phyloP scores from a whole-genome alignment of 1,140 invertebrate species.

The Nomia melanderi region DNA sequence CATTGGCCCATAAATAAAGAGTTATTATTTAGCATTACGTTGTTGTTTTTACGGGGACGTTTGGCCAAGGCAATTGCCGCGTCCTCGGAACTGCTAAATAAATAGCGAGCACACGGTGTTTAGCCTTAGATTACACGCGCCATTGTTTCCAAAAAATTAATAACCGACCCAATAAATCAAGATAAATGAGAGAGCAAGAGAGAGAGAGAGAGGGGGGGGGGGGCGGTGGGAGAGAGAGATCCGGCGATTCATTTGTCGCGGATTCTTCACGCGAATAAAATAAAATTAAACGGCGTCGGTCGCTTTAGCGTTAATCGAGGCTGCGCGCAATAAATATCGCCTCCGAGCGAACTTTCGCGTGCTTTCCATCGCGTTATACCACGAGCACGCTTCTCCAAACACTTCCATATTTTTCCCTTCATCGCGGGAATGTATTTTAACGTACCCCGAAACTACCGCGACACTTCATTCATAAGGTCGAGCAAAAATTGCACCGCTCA shows the following conservation, averaged over 20 bases:
- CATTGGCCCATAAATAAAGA: constrained; percentile 23
- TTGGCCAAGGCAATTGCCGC: constrained; percentile 31
- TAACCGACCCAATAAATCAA: constrained; percentile 17
- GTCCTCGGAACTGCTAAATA: constrained; percentile 17
- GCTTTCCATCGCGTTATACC: too few species aligned
- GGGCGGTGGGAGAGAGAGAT: too few species aligned
- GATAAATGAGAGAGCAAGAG: too few species aligned
- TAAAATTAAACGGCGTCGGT: constrained; percentile 5
- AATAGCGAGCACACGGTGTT: constrained; percentile 22
- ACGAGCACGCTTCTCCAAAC: too few species aligned
- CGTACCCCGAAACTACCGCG: too few species aligned
- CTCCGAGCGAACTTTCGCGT: neutral
- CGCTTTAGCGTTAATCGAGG: neutral
- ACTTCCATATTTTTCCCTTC: too few species aligned
- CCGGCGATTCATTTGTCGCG: constrained; percentile 18
- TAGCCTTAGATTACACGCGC: constrained; percentile 37
- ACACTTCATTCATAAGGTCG: too few species aligned
- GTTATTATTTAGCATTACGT: constrained; percentile 42
- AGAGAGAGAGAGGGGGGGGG: too few species aligned
- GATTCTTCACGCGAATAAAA: neutral
- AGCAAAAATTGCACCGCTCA: too few species aligned
- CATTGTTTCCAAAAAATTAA: constrained; percentile 39
- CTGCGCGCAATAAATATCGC: neutral
- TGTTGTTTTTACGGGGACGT: constrained; percentile 33
- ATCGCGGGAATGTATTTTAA: too few species aligned